A percentile compares a stretch with the other conserved stretches of the same genome.
Evolutionary conservation across 2,797 vertebrate genomes (phyloP).

Genomic region (Falco columbarius): DNA sequence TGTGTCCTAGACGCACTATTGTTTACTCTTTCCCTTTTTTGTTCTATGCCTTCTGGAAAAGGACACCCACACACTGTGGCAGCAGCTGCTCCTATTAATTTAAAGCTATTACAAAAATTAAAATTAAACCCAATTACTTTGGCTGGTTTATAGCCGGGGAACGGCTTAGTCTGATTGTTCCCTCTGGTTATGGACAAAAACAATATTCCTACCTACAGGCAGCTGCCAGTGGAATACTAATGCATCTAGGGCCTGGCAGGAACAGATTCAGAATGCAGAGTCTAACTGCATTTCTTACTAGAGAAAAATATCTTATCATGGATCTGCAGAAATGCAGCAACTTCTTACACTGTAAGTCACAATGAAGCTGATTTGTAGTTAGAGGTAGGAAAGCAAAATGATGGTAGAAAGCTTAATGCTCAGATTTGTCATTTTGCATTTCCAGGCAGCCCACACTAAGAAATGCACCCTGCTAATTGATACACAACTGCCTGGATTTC

Average conservation of each 20-base stretch:
- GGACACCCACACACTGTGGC: slow-evolving; percentile 82
- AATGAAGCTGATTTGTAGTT: slow-evolving; percentile 5
- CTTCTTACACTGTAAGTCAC: not conserved
- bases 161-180: slow-evolving; percentile 85
- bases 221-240: slow-evolving; percentile 88
- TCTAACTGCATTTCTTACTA: slow-evolving; percentile 61
- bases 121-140: slow-evolving; percentile 90
- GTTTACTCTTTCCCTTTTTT: slow-evolving; percentile 78
- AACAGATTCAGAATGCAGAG: slow-evolving; percentile 55
- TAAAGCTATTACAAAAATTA: slow-evolving; percentile 84
- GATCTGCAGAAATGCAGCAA: slow-evolving; percentile 60
- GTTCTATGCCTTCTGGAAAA: slow-evolving; percentile 80
- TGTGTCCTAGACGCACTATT: slow-evolving; percentile 77
- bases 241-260: slow-evolving; percentile 71
- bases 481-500: not conserved
- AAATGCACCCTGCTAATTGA: slow-evolving; percentile 29
- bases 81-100: slow-evolving; percentile 86
- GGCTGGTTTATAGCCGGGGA: slow-evolving; percentile 80
- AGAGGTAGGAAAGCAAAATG: not conserved
- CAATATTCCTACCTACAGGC: slow-evolving; percentile 82
- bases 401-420: not conserved
- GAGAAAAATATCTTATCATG: slow-evolving; percentile 58
- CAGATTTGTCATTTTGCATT: slow-evolving; percentile 24
- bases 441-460: slow-evolving; percentile 1
- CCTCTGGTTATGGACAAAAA: slow-evolving; percentile 84